Evolutionary conservation across 2,113 vertebrate genomes (phyloP).

Genomic region (cattle (Bos taurus)): DNA sequence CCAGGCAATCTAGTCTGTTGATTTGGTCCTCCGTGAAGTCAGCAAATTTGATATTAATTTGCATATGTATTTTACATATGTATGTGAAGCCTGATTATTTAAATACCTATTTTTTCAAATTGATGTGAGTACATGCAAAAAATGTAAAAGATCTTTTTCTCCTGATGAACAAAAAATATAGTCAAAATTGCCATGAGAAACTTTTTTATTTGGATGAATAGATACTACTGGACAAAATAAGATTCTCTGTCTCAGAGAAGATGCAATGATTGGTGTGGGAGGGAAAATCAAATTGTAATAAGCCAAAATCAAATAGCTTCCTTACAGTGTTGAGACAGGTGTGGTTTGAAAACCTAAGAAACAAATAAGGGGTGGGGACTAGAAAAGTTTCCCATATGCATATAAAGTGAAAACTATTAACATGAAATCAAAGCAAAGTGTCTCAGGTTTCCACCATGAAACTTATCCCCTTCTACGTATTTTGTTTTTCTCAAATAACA

Average conservation of each 20-base stretch:
- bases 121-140: constrained; percentile 19
- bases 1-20: background rate
- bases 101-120: constrained; percentile 42
- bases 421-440: background rate
- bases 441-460: background rate
- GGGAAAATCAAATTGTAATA: constrained; percentile 11
- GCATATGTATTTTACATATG: constrained; percentile 43
- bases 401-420: background rate
- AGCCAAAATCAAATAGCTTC: constrained; percentile 36
- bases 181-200: constrained; percentile 36
- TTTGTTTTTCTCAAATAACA: background rate
- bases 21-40: constrained; percentile 39
- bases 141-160: constrained; percentile 1
- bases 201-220: constrained; percentile 49
- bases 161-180: constrained; percentile 21
- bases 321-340: constrained; percentile 12
- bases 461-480: background rate
- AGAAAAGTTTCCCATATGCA: background rate
- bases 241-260: constrained; percentile 37
- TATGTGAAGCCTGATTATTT: constrained; percentile 40
- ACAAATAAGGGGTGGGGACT: background rate
- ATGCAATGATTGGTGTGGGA: background rate
- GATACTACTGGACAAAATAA: constrained; percentile 30
- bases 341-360: background rate
- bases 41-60: constrained; percentile 43